Percentiles rank a stretch among this genome's conserved stretches.
Evolutionary conservation across 2,113 vertebrate species (phyloP).

Genomic region (Nothobranchius furzeri): DNA sequence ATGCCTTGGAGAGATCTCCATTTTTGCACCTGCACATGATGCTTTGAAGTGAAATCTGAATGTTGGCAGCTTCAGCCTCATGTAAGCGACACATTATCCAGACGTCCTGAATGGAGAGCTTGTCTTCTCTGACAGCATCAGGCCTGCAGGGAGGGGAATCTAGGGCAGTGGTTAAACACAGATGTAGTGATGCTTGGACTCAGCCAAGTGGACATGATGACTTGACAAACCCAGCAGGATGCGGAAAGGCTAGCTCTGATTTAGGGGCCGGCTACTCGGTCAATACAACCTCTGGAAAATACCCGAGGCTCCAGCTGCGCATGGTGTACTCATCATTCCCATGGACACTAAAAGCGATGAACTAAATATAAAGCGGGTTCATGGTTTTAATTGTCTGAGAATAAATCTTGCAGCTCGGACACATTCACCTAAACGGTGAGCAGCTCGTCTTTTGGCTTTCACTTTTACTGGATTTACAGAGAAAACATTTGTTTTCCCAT

Average conservation of each 20-base stretch:
- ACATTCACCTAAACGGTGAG: no score
- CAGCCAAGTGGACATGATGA: slow-evolving; percentile 59
- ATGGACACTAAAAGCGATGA: slow-evolving; percentile 65
- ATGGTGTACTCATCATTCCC: slow-evolving; percentile 54
- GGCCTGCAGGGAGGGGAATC: slow-evolving; percentile 29
- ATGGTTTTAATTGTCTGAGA: no score
- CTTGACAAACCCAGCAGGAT: slow-evolving; percentile 62
- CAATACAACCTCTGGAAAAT: slow-evolving; percentile 47
- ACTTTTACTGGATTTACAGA: no score
- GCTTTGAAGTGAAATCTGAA: neutral
- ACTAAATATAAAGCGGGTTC: slow-evolving; percentile 59
- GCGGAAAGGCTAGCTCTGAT: slow-evolving; percentile 46
- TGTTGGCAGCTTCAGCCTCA: neutral
- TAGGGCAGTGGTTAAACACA: slow-evolving; percentile 56
- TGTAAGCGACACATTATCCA: slow-evolving; percentile 25
- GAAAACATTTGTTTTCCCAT: no score
- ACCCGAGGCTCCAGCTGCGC: slow-evolving; percentile 38
- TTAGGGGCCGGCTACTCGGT: slow-evolving; percentile 39
- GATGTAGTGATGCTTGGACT: slow-evolving; percentile 54
- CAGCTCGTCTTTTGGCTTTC: no score
- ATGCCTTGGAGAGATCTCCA: neutral
- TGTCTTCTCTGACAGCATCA: slow-evolving; percentile 10
- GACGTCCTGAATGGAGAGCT: slow-evolving; percentile 22
- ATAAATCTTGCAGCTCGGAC: no score
- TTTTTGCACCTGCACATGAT: neutral